Evolutionary conservation across 2,797 vertebrate genomes (phyloP), one percentile per base, ranked within the genome.

Genomic region (Catostomus latipinnis): DNA sequence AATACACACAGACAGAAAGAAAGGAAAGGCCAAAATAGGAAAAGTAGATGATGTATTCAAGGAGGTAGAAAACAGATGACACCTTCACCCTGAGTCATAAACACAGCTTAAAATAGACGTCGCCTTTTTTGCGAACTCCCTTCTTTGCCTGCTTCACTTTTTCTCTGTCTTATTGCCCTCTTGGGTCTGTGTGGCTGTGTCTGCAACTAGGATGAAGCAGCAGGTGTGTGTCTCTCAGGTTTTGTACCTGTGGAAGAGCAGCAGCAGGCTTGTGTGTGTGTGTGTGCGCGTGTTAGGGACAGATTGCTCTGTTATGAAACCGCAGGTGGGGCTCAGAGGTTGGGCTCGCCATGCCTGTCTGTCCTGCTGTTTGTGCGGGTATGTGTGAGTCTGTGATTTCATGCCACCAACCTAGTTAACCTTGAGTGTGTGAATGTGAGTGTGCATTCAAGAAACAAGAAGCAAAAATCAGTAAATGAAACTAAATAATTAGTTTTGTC

Each of bases 191-290:
- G 12, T 45, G 67, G 53, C 68, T 71, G 69, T 69, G 52, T 62
- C 34, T 62, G 66, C 49, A 80, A 66, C 43, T 72, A 75, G 71
- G 71, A 72, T 83, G 61, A 82, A 52, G 68, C 83, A 81, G 82
- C 78, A 84, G 82, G 82, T 80, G 84, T 81, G 78, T 83, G 71
- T 82, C 76, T 83, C 66, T 80, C 74, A 78, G 80, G 80, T 76
- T 85, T 71, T 82, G 77, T 85, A 81, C 72, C 82, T 82, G 79
- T 81, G 68, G 80, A 76, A 75, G 67, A 66, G 61, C 56, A 62
- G 68, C 67, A 84, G 68, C 76, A 82, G 72, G 80, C 76, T 74
- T 75, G 22, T 71, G 71, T 58, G 57, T 80, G 57, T 80, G 73
- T 71, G 62, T 56, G 80, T 69, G 73, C 76, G 76, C 53, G 80